phyloP scores from a whole-genome alignment of 2,888 invertebrate genomes.

The Leptothorax acervorum region DNA sequence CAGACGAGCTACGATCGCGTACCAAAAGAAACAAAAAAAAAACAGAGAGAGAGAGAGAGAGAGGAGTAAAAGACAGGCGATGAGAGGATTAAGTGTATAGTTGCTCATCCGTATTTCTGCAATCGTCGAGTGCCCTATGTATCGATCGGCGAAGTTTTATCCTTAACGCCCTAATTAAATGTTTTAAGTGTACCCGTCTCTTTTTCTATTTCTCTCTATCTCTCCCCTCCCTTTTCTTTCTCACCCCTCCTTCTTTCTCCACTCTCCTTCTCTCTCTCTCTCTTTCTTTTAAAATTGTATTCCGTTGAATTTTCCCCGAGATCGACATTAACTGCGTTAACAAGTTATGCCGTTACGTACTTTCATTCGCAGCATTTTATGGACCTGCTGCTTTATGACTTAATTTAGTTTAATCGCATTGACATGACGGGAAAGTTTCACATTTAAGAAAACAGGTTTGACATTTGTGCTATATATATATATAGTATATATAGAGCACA shows the following conservation, averaged over 20 bases:
- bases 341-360: slow-evolving; percentile 17
- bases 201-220: background rate
- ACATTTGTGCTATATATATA: background rate
- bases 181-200: slow-evolving; percentile 1
- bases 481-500: too few relatives aligned
- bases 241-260: too few relatives aligned
- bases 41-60: background rate
- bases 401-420: slow-evolving; percentile 35
- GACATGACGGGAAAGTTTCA: background rate
- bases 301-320: background rate
- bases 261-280: too few relatives aligned
- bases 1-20: slow-evolving; percentile 35
- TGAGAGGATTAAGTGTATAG: slow-evolving; percentile 37
- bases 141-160: slow-evolving; percentile 34
- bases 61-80: slow-evolving; percentile 3
- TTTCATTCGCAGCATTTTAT: slow-evolving; percentile 36
- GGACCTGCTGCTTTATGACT: slow-evolving; percentile 21
- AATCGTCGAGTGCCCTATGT: slow-evolving; percentile 10
- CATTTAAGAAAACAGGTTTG: slow-evolving; percentile 16
- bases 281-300: background rate
- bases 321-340: slow-evolving; percentile 43
- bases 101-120: slow-evolving; percentile 29
- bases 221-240: too few relatives aligned
- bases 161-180: slow-evolving; percentile 31
- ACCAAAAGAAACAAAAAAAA: slow-evolving; percentile 11